phyloP scores from a whole-genome alignment of 1,140 invertebrate genomes.

The Pogonognathellus flavescens region DNA sequence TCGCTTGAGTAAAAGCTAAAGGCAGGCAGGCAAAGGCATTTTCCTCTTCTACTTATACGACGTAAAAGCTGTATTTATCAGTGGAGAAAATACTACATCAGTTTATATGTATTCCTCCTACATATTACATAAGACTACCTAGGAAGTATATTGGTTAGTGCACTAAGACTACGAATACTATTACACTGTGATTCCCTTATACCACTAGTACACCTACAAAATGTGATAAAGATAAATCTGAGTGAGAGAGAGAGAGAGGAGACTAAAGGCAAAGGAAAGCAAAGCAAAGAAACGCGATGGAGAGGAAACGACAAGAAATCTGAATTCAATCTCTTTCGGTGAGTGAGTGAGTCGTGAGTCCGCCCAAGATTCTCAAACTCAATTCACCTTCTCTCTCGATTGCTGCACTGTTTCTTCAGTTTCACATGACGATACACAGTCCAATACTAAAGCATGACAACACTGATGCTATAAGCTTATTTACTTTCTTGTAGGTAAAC shows the following conservation, averaged over 20 bases:
- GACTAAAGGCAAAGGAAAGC: constrained; percentile 45
- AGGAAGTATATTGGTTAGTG: neutral
- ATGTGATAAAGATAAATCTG: constrained; percentile 34
- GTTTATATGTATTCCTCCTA: neutral
- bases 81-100: neutral
- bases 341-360: neutral
- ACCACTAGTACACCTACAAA: neutral
- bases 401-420: neutral
- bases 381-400: neutral
- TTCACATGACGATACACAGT: neutral
- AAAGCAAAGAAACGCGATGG: constrained; percentile 43
- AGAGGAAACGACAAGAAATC: constrained; percentile 48
- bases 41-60: neutral
- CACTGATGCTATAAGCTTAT: too few species aligned
- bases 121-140: neutral
- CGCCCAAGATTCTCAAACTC: neutral
- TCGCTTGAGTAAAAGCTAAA: constrained; percentile 44
- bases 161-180: neutral
- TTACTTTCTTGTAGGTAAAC: too few species aligned
- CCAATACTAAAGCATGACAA: too few species aligned
- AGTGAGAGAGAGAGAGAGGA: neutral
- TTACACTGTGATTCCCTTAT: neutral
- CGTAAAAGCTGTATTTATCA: neutral
- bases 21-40: constrained; percentile 48
- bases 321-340: constrained; percentile 26